Evolutionary conservation across 2,888 invertebrate genomes (phyloP).

Genomic region (Eupithecia insigniata): DNA sequence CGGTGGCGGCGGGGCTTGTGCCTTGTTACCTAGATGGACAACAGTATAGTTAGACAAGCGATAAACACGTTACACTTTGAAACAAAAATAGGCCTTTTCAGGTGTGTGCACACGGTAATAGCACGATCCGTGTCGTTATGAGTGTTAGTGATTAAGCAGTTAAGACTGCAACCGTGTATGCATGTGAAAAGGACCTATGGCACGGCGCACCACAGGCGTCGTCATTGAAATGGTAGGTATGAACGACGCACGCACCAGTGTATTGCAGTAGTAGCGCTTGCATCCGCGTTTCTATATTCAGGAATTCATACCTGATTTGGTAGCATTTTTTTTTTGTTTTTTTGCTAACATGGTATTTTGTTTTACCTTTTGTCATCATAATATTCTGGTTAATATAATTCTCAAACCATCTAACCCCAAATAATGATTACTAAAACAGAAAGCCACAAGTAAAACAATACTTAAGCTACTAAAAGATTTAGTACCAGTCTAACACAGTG

Average conservation of each 20-base stretch:
- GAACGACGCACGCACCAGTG: not conserved
- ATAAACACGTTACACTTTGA: not conserved
- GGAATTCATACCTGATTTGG: not conserved
- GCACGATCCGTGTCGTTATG: not conserved
- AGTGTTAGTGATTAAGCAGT: too few relatives aligned
- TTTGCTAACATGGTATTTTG: not conserved
- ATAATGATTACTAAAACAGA: not conserved
- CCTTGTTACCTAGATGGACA: slow-evolving; percentile 76
- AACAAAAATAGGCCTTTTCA: not conserved
- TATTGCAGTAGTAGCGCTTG: not conserved
- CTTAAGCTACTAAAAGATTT: not conserved
- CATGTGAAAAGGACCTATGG: not conserved
- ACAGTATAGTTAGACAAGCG: not conserved
- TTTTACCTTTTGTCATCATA: not conserved
- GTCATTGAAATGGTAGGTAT: not conserved
- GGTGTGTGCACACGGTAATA: not conserved
- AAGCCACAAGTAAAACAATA: not conserved
- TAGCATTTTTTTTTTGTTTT: not conserved
- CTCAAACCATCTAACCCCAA: not conserved
- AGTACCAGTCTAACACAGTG: not conserved
- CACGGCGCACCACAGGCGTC: not conserved
- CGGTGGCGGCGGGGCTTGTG: slow-evolving; percentile 86
- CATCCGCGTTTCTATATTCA: not conserved
- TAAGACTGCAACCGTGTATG: not conserved
- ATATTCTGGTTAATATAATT: too few relatives aligned